Evolutionary conservation across 2,888 invertebrate species (phyloP).

Genomic region (Stomorhina lunata): DNA sequence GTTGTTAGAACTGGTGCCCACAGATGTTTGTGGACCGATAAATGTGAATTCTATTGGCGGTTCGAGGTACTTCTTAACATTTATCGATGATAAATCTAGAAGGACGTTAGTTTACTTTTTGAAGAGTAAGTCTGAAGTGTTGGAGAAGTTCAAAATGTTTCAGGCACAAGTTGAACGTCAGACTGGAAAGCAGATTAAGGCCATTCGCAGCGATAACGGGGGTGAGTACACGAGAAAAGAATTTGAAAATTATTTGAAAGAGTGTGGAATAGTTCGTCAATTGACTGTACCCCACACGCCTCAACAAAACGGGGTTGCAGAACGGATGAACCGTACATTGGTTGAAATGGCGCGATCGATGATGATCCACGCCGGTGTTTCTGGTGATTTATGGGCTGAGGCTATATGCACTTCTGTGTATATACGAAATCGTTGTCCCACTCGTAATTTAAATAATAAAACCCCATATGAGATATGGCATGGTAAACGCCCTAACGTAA

Average conservation of each 20-base stretch:
- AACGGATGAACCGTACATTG: conserved; percentile 63
- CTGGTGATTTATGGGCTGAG: conserved; percentile 68
- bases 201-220: conserved; percentile 34
- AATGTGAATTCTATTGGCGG: conserved; percentile 24
- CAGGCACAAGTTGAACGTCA: neutral
- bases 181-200: conserved; percentile 29
- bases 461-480: conserved; percentile 66
- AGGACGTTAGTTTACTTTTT: conserved; percentile 28
- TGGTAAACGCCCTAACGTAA: conserved; percentile 54
- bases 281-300: conserved; percentile 65
- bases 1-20: conserved; percentile 42
- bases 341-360: conserved; percentile 71
- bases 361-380: conserved; percentile 67
- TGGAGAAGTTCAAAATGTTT: conserved; percentile 39
- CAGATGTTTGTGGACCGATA: conserved; percentile 40
- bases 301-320: conserved; percentile 67
- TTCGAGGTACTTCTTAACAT: conserved; percentile 19
- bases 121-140: conserved; percentile 19
- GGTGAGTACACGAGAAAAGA: conserved; percentile 19
- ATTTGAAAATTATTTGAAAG: conserved; percentile 52
- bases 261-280: conserved; percentile 61
- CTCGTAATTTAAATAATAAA: conserved; percentile 42
- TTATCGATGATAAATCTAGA: conserved; percentile 42
- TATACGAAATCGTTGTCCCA: conserved; percentile 57
- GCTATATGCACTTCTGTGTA: conserved; percentile 65